Evolutionary conservation across 2,113 vertebrate genomes (phyloP).

Genomic region (Dasypus novemcinctus): DNA sequence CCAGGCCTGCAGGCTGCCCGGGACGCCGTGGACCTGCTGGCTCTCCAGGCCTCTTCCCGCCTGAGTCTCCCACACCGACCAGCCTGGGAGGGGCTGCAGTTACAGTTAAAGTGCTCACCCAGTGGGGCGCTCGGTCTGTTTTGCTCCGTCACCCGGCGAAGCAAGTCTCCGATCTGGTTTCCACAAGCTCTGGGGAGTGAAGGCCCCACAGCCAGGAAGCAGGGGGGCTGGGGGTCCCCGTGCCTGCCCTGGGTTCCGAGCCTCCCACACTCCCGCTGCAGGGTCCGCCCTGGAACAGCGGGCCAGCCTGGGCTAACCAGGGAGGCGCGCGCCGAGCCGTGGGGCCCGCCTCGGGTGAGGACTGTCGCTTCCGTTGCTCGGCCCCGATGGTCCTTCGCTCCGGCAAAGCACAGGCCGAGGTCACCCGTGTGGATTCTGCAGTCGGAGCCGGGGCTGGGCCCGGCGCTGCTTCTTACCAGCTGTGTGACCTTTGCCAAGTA

Average conservation of each 20-base stretch:
- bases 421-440: neutral
- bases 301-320: neutral
- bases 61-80: neutral
- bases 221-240: neutral
- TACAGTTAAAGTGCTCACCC: neutral
- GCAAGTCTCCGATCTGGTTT: neutral
- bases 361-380: neutral
- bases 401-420: neutral
- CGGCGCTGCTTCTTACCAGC: neutral
- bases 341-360: neutral
- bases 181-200: neutral
- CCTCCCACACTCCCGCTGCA: rapidly evolving
- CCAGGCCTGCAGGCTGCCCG: neutral
- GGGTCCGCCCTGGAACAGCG: rapidly evolving
- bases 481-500: neutral
- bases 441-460: neutral
- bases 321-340: rapidly evolving
- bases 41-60: neutral
- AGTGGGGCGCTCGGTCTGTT: neutral
- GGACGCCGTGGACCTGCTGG: neutral
- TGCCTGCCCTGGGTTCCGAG: neutral
- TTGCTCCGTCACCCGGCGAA: neutral
- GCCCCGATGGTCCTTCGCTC: neutral
- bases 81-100: neutral
- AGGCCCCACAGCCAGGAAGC: neutral